Evolutionary conservation across 35 echinoderm and acorn worm species (phyloP), one percentile per base, ranked within the genome.

Genomic region (Anneissia japonica): DNA sequence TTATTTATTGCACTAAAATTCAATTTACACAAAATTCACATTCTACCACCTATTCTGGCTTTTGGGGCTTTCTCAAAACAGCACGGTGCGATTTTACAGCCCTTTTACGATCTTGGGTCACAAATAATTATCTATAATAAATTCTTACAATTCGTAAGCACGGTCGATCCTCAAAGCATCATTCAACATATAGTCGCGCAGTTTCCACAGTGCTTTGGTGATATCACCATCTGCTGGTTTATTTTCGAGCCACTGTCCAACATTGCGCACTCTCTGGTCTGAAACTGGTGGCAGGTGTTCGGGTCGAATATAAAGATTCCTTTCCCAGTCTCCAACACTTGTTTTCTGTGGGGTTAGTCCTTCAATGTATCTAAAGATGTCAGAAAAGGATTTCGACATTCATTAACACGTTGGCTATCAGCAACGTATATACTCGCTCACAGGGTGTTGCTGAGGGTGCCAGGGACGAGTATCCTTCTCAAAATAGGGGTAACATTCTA

Each of bases 351-450:
- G 79, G 38, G 84, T 87, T 35, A 97, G 83, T 17, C 95, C 95
- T 79, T 97, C 95, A 35, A 97, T 97, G 51, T 97, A 97, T 80
- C 95, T 97, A 76, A n/a, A n/a, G n/a, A n/a, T n/a, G n/a, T n/a
- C n/a, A n/a, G n/a, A n/a, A n/a, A n/a, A n/a, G n/a, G n/a, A n/a
- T n/a, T n/a, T n/a, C n/a, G n/a, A n/a, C n/a, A n/a, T n/a, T n/a
- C n/a, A n/a, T n/a, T n/a, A n/a, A n/a, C n/a, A n/a, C n/a, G n/a
- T n/a, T n/a, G n/a, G n/a, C n/a, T n/a, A n/a, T n/a, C n/a, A n/a
- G n/a, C n/a, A n/a, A n/a, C n/a, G n/a, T n/a, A n/a, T n/a, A n/a
- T n/a, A n/a, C n/a, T n/a, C n/a, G n/a, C n/a, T n/a, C n/a, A n/a
- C n/a, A n/a, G n/a, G n/a, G n/a, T n/a, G n/a, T n/a, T n/a, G n/a